Evolutionary conservation across 2,888 invertebrate species (phyloP), one percentile per base, ranked within the genome.

Genomic region (Ecliptopera silaceata): DNA sequence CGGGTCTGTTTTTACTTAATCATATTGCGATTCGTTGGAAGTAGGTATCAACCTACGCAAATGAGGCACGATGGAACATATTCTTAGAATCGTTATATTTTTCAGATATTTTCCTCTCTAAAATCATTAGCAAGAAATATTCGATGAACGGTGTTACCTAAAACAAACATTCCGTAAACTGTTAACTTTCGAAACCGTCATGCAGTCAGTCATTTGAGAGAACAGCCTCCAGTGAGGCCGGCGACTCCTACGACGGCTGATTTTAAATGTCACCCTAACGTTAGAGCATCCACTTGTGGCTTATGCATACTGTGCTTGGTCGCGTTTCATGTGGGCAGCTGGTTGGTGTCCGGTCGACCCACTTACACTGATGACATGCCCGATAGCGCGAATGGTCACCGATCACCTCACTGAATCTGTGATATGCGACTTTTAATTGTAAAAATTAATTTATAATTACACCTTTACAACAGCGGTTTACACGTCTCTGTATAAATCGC

Each of bases 301-400:
- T 72, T 79, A 77, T 72, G 66, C 63, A 57, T 42, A 55, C 56
- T 36, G 50, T 41, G 49, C 56, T 63, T 51, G 38, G 59, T 46
- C 44, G 55, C 47, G 41, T 50, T 58, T 36, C 47, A 76, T 72
- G 80, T 81, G 74, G 81, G 82, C 63, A 69, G 78, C 74, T 72
- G 65, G 63, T 54, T 47, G 43, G 53, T 82, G 84, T 88, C 87
- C 88, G 88, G 85, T 82, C 87, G 88, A 86, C 88, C 88, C 74
- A 88, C 79, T 79, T 86, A 76, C 64, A 63, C 63, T 70, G 88
- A 88, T 88, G 83, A 80, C 84, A 85, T 70, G 69, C 56, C 66
- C 64, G 88, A 89, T 88, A 86, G 69, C 72, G 72, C 74, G 66
- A 61, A 69, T 70, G 66, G 64, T 70, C 74, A 72, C 65, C 71